A percentile compares a stretch with the other conserved stretches of the same genome.
Evolutionary conservation across 2,113 vertebrate genomes (phyloP).

Genomic region (Piaya cayana): DNA sequence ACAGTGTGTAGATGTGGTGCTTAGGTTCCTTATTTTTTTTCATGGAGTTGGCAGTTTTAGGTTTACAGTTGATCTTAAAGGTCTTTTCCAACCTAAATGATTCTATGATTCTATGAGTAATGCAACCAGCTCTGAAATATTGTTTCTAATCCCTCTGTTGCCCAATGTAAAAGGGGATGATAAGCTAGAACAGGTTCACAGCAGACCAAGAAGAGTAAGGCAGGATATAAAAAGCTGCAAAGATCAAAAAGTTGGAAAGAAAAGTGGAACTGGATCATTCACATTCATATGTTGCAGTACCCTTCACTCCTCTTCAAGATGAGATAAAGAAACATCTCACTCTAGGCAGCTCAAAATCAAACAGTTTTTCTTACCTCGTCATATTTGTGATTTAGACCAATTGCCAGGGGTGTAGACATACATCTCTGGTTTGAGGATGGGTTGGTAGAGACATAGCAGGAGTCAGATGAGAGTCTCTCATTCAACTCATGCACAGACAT

Average conservation of each 20-base stretch:
- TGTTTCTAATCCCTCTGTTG: accelerated
- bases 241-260: background rate
- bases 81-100: too few relatives aligned
- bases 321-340: background rate
- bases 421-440: background rate
- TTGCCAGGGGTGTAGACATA: background rate
- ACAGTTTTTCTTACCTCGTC: background rate
- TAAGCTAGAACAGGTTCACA: background rate
- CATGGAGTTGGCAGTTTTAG: too few relatives aligned
- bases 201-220: background rate
- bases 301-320: background rate
- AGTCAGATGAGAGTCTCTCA: background rate
- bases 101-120: background rate
- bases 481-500: accelerated
- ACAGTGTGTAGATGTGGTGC: too few relatives aligned
- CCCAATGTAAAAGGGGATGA: background rate
- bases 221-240: background rate
- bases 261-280: background rate
- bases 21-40: too few relatives aligned
- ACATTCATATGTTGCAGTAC: accelerated
- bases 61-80: too few relatives aligned
- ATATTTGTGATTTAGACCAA: background rate
- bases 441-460: background rate
- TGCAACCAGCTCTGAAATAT: background rate
- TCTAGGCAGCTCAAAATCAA: background rate